phyloP scores from a whole-genome alignment of 2,888 invertebrate species.

The Eremobia ochroleuca region DNA sequence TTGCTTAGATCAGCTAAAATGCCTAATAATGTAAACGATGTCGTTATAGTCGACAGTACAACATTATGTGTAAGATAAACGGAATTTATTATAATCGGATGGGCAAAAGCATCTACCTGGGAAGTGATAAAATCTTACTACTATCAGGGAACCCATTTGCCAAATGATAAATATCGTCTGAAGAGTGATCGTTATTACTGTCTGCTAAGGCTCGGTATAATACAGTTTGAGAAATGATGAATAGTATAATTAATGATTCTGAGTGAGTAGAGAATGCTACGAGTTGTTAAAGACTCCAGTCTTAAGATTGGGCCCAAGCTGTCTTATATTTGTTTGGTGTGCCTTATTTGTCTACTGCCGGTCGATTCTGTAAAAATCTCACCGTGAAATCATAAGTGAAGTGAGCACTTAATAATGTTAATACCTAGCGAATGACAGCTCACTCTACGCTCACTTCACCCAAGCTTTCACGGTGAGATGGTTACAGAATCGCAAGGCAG shows the following conservation, averaged over 20 bases:
- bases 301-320: neutral
- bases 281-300: too few relatives aligned
- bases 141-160: slow-evolving; percentile 37
- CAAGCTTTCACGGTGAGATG: too few relatives aligned
- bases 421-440: too few relatives aligned
- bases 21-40: slow-evolving; percentile 5
- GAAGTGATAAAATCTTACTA: slow-evolving; percentile 51
- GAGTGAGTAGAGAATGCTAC: neutral
- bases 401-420: too few relatives aligned
- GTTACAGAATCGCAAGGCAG: too few relatives aligned
- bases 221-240: slow-evolving; percentile 43
- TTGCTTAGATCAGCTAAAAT: slow-evolving; percentile 12
- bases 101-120: slow-evolving; percentile 36
- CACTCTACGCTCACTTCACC: too few relatives aligned
- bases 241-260: slow-evolving; percentile 12
- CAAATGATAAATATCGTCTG: slow-evolving; percentile 40
- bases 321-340: neutral
- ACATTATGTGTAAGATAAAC: slow-evolving; percentile 13
- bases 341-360: too few relatives aligned
- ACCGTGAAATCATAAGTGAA: too few relatives aligned
- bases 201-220: slow-evolving; percentile 11
- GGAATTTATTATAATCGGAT: slow-evolving; percentile 24
- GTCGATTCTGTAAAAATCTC: too few relatives aligned
- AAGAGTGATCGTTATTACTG: slow-evolving; percentile 34
- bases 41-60: slow-evolving; percentile 3